Conservation (phyloP, 53 echinoderm and acorn worm species). For the Glandiceps talaboti region DNA sequence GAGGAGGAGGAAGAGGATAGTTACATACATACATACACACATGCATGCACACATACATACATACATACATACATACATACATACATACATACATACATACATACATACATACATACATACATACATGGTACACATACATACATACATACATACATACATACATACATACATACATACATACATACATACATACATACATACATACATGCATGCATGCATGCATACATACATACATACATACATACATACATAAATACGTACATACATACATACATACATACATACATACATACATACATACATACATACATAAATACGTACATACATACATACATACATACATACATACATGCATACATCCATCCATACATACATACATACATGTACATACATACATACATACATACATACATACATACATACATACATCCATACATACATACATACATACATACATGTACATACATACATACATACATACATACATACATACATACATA, state of each 20-base stretch:
- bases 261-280: neutral
- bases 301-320: neutral
- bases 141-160: neutral
- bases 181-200: neutral
- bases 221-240: neutral
- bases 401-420: neutral
- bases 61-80: neutral
- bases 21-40: too few relatives aligned
- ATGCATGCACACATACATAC: neutral
- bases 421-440: neutral
- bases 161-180: neutral
- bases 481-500: neutral
- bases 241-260: neutral
- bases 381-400: neutral
- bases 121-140: neutral
- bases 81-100: neutral
- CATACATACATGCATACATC: neutral
- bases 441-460: neutral
- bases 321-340: neutral
- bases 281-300: neutral
- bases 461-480: neutral
- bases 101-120: neutral
- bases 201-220: neutral
- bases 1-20: too few relatives aligned
- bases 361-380: neutral